These are phyloP conservation scores for Oplegnathus fasciatus DNA, from an alignment of 2,113 vertebrate genomes.

Conservation along the genomic window DNA sequence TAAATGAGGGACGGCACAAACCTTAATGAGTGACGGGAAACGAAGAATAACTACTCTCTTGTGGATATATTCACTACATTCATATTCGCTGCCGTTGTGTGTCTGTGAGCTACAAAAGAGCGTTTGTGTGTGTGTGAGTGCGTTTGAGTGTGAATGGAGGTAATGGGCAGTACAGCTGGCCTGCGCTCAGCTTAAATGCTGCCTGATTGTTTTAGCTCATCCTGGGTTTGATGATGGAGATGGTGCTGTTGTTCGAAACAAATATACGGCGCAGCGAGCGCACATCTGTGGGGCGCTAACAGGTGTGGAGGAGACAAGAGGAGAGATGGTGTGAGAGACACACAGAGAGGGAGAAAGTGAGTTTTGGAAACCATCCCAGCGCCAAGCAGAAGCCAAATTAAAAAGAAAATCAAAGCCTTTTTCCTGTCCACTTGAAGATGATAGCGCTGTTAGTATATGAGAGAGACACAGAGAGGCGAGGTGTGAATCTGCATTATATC, in stretches of 20 bases:
- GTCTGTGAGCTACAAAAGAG: constrained; percentile 52
- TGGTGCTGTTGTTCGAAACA: constrained; percentile 82
- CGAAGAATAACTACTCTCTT: constrained; percentile 64
- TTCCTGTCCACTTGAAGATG: constrained; percentile 87
- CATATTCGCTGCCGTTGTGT: constrained; percentile 48
- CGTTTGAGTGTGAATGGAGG: constrained; percentile 80
- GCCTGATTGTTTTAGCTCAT: constrained; percentile 93
- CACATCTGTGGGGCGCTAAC: constrained; percentile 89
- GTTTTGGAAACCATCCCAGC: constrained; percentile 66
- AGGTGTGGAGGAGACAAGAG: constrained; percentile 91
- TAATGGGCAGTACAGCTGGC: constrained; percentile 92
- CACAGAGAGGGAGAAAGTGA: constrained; percentile 42
- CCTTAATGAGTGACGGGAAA: constrained; percentile 65
- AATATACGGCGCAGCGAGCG: constrained; percentile 48
- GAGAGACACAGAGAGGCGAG: neutral
- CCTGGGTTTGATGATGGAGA: constrained; percentile 89
- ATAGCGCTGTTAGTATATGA: constrained; percentile 86
- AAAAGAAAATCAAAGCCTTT: constrained; percentile 88
- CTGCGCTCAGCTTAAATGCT: constrained; percentile 86
- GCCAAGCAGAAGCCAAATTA: constrained; percentile 55
- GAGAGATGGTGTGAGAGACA: constrained; percentile 70
- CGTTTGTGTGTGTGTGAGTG: constrained; percentile 34
- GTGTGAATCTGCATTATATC: constrained; percentile 40
- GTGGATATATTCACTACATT: constrained; percentile 62
- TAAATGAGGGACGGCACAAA: constrained; percentile 55